Conservation (phyloP, 2,888 invertebrate species). For the Pimpla rufipes region DNA sequence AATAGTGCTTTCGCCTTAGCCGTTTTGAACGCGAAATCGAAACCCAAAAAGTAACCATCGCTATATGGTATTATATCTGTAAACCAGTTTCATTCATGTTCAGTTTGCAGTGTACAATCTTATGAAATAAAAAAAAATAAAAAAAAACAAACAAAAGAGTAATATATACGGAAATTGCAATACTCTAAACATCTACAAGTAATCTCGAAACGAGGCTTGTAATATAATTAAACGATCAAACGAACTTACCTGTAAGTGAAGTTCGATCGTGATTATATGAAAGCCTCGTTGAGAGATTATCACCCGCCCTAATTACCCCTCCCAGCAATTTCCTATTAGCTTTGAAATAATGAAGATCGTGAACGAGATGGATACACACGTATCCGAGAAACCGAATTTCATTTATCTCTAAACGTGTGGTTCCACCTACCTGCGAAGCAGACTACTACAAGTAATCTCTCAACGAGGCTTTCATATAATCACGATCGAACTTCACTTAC, state of each 20-base stretch:
- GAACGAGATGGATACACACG: too few species aligned
- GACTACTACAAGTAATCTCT: too few species aligned
- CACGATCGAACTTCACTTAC: too few species aligned
- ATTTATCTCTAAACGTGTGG: too few species aligned
- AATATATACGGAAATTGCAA: background rate
- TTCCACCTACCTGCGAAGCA: too few species aligned
- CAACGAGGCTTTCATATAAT: too few species aligned
- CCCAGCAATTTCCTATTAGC: conserved; percentile 3
- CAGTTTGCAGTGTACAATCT: background rate
- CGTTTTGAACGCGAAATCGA: background rate
- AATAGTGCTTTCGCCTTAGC: conserved; percentile 15
- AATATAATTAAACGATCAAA: conserved; percentile 13
- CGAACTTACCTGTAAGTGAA: too few species aligned
- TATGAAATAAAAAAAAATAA: background rate
- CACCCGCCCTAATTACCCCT: conserved; percentile 4
- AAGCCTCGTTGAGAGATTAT: conserved; percentile 31
- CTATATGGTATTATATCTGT: too few species aligned
- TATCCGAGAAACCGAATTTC: too few species aligned
- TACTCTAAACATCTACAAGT: background rate
- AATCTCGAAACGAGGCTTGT: background rate
- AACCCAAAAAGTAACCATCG: background rate
- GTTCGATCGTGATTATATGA: too few species aligned
- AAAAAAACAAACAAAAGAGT: too few species aligned
- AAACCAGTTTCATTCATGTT: too few species aligned
- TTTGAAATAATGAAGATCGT: conserved; percentile 11